Percentiles rank a stretch among this genome's conserved stretches.
phyloP scores from a whole-genome alignment of 1,140 invertebrate genomes.

The Bombus cullumanus region DNA sequence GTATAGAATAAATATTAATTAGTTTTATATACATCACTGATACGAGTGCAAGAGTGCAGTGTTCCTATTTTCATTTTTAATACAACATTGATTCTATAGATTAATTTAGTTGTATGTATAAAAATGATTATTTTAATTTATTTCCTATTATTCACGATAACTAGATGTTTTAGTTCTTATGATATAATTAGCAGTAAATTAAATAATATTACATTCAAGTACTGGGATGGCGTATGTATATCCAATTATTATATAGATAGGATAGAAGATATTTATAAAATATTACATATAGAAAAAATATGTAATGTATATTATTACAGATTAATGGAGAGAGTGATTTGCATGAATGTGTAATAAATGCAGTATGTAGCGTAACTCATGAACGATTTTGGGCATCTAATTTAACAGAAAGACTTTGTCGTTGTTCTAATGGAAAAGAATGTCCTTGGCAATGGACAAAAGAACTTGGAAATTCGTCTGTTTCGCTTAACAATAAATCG shows the following conservation, averaged over 20 bases:
- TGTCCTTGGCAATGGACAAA: conserved; percentile 81
- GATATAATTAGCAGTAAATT: conserved; percentile 73
- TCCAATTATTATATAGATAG: background rate
- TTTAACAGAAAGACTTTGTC: conserved; percentile 83
- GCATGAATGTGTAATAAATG: conserved; percentile 77
- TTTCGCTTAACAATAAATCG: conserved; percentile 82
- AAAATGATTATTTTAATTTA: conserved; percentile 48
- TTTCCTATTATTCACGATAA: conserved; percentile 33
- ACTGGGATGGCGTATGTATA: conserved; percentile 71
- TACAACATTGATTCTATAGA: conserved; percentile 3
- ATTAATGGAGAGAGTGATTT: conserved; percentile 83
- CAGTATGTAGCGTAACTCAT: conserved; percentile 83
- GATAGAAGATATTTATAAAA: background rate
- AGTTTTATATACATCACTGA: conserved; percentile 34
- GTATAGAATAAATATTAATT: conserved; percentile 58
- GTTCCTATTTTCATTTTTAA: conserved; percentile 17
- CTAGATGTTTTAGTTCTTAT: conserved; percentile 57
- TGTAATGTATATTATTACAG: conserved; percentile 68
- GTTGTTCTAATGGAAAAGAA: conserved; percentile 83
- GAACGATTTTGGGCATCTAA: conserved; percentile 83
- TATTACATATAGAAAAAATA: background rate
- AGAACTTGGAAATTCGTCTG: conserved; percentile 73
- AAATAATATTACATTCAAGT: conserved; percentile 71
- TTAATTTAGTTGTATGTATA: background rate
- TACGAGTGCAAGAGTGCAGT: conserved; percentile 19